These are phyloP conservation scores for Leptopilina syphax DNA, from an alignment of 2,888 invertebrate species.

Conservation along the genomic window DNA sequence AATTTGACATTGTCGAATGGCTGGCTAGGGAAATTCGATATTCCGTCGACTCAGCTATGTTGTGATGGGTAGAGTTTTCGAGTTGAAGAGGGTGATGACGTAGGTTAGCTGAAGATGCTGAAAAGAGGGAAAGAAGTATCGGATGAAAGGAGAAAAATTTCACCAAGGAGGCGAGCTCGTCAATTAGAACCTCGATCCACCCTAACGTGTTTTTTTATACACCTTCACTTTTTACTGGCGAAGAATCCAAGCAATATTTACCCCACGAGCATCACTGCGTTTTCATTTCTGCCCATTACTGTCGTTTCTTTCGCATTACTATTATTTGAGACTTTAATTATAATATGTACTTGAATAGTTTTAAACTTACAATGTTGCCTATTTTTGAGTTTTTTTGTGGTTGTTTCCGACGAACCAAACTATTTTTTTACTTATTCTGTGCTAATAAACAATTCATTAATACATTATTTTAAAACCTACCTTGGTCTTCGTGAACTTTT, in stretches of 20 bases:
- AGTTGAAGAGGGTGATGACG: slow-evolving; percentile 19
- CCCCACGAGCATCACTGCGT: too few relatives aligned
- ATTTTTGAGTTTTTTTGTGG: too few relatives aligned
- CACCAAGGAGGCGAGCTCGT: background rate
- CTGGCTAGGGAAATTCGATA: slow-evolving; percentile 15
- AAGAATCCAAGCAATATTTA: background rate
- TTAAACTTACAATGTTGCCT: too few relatives aligned
- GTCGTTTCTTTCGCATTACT: too few relatives aligned
- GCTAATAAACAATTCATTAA: too few relatives aligned
- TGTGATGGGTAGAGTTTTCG: slow-evolving; percentile 1
- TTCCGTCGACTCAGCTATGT: background rate
- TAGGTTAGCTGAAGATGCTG: background rate
- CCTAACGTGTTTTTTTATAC: background rate
- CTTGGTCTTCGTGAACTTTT: too few relatives aligned
- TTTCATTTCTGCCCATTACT: too few relatives aligned
- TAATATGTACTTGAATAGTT: too few relatives aligned
- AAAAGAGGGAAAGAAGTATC: slow-evolving; percentile 1
- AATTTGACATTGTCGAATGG: background rate
- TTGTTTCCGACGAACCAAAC: too few relatives aligned
- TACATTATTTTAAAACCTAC: too few relatives aligned
- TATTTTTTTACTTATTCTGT: too few relatives aligned
- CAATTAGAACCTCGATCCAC: background rate
- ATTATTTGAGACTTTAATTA: too few relatives aligned
- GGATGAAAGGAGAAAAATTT: background rate
- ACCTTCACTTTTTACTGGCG: slow-evolving; percentile 5